These are phyloP conservation scores for Dryobotodes eremita DNA, from an alignment of 2,888 invertebrate genomes.

Conservation along the genomic window DNA sequence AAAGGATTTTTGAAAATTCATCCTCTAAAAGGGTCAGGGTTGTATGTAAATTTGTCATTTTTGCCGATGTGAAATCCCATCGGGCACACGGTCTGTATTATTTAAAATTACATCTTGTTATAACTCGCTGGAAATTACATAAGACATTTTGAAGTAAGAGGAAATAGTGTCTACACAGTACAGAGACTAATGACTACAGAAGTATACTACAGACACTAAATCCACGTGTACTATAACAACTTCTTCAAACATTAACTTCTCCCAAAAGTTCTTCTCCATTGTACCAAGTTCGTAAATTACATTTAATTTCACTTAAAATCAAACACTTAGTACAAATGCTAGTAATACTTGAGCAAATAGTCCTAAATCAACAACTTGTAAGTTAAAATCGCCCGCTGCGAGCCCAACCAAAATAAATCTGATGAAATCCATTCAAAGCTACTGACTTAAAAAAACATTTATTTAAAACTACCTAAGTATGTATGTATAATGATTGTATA, in stretches of 20 bases:
- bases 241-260: conserved; percentile 8
- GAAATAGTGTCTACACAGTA: not conserved
- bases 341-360: conserved; percentile 60
- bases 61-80: not conserved
- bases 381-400: conserved; percentile 57
- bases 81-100: not conserved
- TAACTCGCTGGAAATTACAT: not conserved
- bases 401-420: conserved; percentile 67
- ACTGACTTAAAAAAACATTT: conserved; percentile 47
- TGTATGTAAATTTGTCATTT: not conserved
- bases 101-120: not conserved
- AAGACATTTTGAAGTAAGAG: not conserved
- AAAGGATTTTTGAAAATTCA: not conserved
- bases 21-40: not conserved
- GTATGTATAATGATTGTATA: not conserved
- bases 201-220: not conserved
- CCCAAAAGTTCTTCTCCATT: conserved; percentile 17
- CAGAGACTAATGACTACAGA: not conserved
- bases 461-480: conserved; percentile 18
- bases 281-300: conserved; percentile 36
- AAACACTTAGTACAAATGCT: conserved; percentile 55
- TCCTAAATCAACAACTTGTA: conserved; percentile 71
- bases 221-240: not conserved
- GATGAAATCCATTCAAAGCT: conserved; percentile 59
- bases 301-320: conserved; percentile 64